phyloP scores from a whole-genome alignment of 2,113 vertebrate species.

The Macrotus californicus region DNA sequence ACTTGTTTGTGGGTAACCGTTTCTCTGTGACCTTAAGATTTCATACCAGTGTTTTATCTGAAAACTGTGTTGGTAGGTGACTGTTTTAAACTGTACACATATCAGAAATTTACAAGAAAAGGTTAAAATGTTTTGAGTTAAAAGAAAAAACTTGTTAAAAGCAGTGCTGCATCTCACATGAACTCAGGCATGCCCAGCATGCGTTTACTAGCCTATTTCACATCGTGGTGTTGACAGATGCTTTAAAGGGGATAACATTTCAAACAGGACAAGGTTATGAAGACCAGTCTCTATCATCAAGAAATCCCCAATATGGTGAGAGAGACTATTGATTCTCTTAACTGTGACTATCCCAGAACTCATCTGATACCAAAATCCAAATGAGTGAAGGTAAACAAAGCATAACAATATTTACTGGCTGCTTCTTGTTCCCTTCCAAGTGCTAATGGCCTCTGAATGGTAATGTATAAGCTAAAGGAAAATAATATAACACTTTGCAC shows the following conservation, averaged over 20 bases:
- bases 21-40: conserved; percentile 34
- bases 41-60: neutral
- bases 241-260: conserved; percentile 7
- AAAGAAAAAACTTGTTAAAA: neutral
- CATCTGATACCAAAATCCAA: neutral
- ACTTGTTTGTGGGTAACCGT: neutral
- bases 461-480: neutral
- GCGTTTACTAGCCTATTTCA: neutral
- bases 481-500: neutral
- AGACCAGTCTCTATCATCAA: neutral
- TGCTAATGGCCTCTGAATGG: neutral
- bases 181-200: neutral
- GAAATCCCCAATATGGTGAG: neutral
- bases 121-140: conserved; percentile 22
- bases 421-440: neutral
- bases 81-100: neutral
- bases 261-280: neutral
- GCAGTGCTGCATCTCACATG: neutral
- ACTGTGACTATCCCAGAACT: neutral
- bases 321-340: neutral
- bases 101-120: conserved; percentile 26
- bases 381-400: neutral
- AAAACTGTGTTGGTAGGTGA: neutral
- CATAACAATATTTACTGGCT: neutral
- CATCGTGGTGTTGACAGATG: neutral